These are phyloP conservation scores for Chunga burmeisteri DNA, from an alignment of 2,113 vertebrate species.

Conservation along the genomic window DNA sequence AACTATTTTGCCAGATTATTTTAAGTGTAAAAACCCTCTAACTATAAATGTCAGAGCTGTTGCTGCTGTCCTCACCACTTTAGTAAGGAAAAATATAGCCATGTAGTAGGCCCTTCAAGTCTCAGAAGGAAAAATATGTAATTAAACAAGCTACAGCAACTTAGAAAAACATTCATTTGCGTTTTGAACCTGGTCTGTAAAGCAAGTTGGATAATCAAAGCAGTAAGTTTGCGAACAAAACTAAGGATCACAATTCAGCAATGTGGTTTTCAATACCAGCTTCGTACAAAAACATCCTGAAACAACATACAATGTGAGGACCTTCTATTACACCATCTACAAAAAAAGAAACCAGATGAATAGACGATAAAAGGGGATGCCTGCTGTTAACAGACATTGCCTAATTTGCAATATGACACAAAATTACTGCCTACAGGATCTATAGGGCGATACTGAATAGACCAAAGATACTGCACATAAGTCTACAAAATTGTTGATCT, in stretches of 20 bases:
- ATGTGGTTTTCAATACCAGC: not conserved
- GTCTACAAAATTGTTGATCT: not conserved
- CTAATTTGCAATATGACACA: not conserved
- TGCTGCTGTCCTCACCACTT: not conserved
- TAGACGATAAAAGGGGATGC: not conserved
- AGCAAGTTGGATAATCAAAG: not conserved
- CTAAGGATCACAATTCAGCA: not conserved
- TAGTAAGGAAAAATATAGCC: not conserved
- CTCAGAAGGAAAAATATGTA: not conserved
- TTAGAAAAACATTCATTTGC: not conserved
- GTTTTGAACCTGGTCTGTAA: not conserved
- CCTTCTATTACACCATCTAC: not conserved
- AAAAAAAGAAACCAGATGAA: not conserved
- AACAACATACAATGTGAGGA: not conserved
- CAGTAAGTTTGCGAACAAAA: not conserved
- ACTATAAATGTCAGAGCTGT: not conserved
- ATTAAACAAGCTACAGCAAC: not conserved
- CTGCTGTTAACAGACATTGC: not conserved
- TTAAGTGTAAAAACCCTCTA: not conserved
- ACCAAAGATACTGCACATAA: not conserved
- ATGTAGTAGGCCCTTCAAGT: not conserved
- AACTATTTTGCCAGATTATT: not conserved
- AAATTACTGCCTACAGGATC: not conserved
- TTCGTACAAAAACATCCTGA: not conserved
- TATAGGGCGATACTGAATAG: not conserved